These are phyloP conservation scores for Clangula hyemalis DNA, from an alignment of 2,797 vertebrate genomes.

Conservation along the genomic window DNA sequence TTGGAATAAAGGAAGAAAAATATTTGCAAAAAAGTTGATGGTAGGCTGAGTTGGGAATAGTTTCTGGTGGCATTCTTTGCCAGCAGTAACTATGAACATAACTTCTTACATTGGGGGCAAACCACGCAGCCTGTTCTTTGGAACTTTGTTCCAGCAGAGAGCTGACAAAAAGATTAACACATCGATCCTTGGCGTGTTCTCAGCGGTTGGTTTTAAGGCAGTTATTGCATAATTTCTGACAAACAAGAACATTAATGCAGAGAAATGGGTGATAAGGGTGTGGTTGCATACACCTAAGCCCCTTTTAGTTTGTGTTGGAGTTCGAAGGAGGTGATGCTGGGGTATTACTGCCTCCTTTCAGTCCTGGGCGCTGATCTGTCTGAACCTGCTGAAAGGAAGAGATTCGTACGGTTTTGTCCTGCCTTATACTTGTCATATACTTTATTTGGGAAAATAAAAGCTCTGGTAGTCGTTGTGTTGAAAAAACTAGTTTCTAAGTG, in stretches of 20 bases:
- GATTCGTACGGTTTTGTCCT: too few species aligned
- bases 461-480: neutral
- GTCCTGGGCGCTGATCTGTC: neutral
- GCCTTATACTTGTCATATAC: fast-evolving
- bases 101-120: neutral
- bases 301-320: neutral
- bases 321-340: neutral
- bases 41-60: neutral
- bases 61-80: neutral
- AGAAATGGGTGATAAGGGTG: neutral
- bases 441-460: neutral
- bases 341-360: neutral
- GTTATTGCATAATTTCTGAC: neutral
- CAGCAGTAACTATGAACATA: neutral
- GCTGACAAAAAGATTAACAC: neutral
- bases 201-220: neutral
- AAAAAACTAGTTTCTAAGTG: fast-evolving
- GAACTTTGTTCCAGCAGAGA: neutral
- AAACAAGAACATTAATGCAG: neutral
- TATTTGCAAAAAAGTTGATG: neutral
- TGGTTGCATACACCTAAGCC: neutral
- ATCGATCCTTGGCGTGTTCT: neutral
- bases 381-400: neutral
- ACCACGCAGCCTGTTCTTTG: neutral
- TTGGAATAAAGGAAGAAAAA: neutral